These are phyloP conservation scores for Alexandromys fortis DNA, from an alignment of 2,113 vertebrate genomes.

Conservation along the genomic window DNA sequence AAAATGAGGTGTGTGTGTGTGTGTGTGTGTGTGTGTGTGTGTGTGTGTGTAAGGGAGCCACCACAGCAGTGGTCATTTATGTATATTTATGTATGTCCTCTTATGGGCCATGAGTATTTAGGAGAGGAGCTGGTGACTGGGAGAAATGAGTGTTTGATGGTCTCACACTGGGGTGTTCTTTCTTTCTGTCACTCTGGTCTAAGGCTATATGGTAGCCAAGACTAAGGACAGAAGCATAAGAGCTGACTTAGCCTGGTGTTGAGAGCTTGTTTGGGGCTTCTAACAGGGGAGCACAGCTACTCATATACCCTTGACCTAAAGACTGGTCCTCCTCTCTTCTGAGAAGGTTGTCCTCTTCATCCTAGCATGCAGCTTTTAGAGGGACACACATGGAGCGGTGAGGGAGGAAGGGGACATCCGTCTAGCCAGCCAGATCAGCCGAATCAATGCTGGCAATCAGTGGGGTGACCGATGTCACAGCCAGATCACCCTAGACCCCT, in stretches of 20 bases:
- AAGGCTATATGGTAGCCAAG: background rate
- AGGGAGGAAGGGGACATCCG: too few species aligned
- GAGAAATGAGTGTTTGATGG: background rate
- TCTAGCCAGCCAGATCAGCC: too few species aligned
- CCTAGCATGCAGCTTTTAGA: too few species aligned
- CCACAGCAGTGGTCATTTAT: background rate
- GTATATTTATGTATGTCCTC: background rate
- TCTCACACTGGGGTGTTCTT: background rate
- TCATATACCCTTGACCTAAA: too few species aligned
- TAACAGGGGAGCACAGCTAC: too few species aligned
- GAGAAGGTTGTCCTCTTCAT: too few species aligned
- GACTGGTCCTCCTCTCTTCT: too few species aligned
- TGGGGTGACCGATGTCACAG: too few species aligned
- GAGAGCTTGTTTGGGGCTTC: too few species aligned
- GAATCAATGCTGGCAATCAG: rapidly evolving
- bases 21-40: background rate
- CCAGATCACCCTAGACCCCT: too few species aligned
- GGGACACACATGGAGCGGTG: too few species aligned
- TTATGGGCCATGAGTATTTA: background rate
- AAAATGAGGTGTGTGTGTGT: background rate
- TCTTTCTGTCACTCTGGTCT: background rate
- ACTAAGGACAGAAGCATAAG: background rate
- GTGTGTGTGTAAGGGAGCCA: background rate
- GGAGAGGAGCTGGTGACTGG: background rate
- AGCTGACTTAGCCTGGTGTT: background rate